A percentile compares a stretch with the other conserved stretches of the same genome.
Conservation (phyloP, 2,888 invertebrate species). For the Cacoxenus indagator region DNA sequence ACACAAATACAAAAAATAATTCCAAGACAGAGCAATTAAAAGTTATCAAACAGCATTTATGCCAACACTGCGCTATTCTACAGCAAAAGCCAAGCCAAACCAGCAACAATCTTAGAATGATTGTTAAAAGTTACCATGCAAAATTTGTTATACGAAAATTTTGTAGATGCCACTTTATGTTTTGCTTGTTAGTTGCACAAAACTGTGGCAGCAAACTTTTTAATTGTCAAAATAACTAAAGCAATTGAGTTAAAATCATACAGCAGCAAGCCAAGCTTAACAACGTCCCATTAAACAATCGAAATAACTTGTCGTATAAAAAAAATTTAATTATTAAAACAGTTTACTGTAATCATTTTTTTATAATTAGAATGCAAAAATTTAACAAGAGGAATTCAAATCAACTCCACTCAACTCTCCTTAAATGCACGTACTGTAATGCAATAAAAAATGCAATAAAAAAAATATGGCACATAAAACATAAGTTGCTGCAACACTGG, state of each 20-base stretch:
- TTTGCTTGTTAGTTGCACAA: constrained; percentile 1
- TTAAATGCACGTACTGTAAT: not conserved
- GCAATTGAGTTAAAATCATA: not conserved
- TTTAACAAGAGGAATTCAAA: not conserved
- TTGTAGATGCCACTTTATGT: not conserved
- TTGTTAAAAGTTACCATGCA: not conserved
- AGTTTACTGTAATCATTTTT: not conserved
- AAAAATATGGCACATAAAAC: not conserved
- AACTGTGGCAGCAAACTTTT: not conserved
- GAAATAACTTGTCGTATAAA: not conserved
- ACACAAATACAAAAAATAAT: not conserved
- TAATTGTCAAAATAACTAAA: constrained; percentile 3
- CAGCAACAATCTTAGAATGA: not conserved
- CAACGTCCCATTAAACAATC: not conserved
- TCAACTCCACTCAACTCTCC: not conserved
- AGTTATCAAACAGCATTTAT: no score
- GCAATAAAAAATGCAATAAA: not conserved
- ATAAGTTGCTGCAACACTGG: not conserved
- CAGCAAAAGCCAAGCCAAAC: not conserved
- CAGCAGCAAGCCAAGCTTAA: not conserved
- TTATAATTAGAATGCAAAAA: not conserved
- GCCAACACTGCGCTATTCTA: not conserved
- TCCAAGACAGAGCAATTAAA: not conserved
- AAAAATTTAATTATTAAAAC: not conserved
- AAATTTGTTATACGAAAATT: not conserved